Conservation (phyloP, 1,140 invertebrate species). For the Mercenaria mercenaria region DNA sequence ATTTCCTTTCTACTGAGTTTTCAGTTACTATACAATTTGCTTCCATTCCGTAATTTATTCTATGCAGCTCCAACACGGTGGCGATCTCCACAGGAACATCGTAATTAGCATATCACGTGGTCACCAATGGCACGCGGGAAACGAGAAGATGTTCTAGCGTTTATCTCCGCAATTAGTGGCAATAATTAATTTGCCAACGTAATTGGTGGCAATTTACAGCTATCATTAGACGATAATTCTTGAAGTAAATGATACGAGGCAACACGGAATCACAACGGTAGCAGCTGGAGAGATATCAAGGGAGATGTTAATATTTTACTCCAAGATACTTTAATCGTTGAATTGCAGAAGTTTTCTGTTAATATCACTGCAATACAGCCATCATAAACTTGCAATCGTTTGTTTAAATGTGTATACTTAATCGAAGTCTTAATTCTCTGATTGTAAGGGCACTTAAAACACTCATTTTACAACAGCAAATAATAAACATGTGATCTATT, state of each 20-base stretch:
- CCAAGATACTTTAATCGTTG: no score
- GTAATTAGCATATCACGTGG: slow-evolving; percentile 66
- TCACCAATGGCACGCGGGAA: slow-evolving; percentile 46
- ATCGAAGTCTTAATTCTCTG: no score
- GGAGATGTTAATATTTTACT: slow-evolving; percentile 45
- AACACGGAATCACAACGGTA: not conserved
- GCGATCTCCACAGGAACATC: not conserved
- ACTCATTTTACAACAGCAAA: no score
- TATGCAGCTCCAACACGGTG: slow-evolving; percentile 2
- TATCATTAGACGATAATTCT: slow-evolving; percentile 60
- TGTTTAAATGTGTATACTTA: no score
- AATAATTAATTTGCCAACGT: slow-evolving; percentile 66
- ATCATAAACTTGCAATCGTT: no score
- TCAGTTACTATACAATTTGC: no score
- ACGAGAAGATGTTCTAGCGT: slow-evolving; percentile 38
- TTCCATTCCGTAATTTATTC: not conserved
- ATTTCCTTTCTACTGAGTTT: no score
- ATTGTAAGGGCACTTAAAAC: no score
- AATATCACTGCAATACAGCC: no score
- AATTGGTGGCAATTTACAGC: slow-evolving; percentile 63
- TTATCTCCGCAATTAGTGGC: slow-evolving; percentile 66
- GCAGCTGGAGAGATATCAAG: slow-evolving; percentile 35
- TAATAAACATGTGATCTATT: no score
- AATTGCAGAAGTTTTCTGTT: no score
- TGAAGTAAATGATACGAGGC: slow-evolving; percentile 35